A percentile compares a stretch with the other conserved stretches of the same genome.
These are phyloP conservation scores for Microcebus lehilahytsara DNA, from an alignment of 2,113 vertebrate species.

Conservation along the genomic window DNA sequence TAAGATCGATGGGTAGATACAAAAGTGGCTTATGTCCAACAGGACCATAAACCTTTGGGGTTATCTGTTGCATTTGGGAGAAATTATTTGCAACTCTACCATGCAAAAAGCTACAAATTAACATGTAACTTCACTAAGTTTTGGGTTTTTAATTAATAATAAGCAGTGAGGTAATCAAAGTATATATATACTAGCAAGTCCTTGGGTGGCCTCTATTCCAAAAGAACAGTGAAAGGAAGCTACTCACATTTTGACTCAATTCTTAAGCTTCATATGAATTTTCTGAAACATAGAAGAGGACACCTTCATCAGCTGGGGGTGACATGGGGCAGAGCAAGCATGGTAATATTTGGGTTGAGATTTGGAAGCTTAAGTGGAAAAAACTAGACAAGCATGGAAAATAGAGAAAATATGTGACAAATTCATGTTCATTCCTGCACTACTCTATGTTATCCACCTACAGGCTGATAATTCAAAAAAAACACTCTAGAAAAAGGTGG, in stretches of 20 bases:
- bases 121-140: background rate
- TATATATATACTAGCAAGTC: background rate
- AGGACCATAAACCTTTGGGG: background rate
- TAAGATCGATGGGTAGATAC: background rate
- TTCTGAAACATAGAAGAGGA: background rate
- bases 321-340: accelerated
- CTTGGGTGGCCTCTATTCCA: background rate
- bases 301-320: background rate
- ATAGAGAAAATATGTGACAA: background rate
- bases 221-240: background rate
- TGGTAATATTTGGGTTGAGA: background rate
- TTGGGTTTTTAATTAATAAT: background rate
- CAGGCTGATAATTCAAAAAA: background rate
- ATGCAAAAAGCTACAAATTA: background rate
- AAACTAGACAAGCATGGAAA: background rate
- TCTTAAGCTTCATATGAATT: background rate
- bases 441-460: background rate
- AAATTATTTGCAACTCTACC: background rate
- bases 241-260: background rate
- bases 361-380: background rate
- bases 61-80: background rate
- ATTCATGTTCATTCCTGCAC: background rate
- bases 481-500: background rate
- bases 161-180: background rate
- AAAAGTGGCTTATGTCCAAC: background rate